Evolutionary conservation across 2,888 invertebrate genomes (phyloP), one percentile per base, ranked within the genome.

Genomic region (Phyto melanocephala): DNA sequence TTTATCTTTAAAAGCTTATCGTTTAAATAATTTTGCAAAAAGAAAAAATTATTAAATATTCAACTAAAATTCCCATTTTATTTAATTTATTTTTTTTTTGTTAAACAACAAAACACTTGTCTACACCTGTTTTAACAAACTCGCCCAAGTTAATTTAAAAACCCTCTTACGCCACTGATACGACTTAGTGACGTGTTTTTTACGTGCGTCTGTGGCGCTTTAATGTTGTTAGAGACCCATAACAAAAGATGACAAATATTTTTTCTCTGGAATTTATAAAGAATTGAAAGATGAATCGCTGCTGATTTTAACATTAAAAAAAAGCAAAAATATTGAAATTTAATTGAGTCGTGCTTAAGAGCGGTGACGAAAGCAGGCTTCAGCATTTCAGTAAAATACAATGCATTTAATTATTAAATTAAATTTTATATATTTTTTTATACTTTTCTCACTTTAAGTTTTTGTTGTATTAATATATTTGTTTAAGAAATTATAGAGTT

Each of bases 221-320:
- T 20, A 22, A 5, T 11, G 6, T 28, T 6, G 28, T 28, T 6
- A 28, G 28, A n/a, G n/a, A n/a, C 28, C 28, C 28, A 13, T 8
- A 17, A 52, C 24, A n/a, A 35, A 20, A 54, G 33, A 40, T 70
- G 70, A 77, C 62, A 70, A 77, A 78, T 62, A 24, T 62, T 24
- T 24, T 47, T 20, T 35, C 17, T 15, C 35, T 71, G 47, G 70
- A 77, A 77, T 70, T 77, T 70, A 45, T 76, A 50, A 24, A 28
- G 65, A 75, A 74, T 15, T 37, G 13, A 47, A 70, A 71, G 20
- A 63, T 71, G 78, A 71, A 54, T 78, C n/a, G 62, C 15, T 40
- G 40, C 28, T 24, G 28, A 6, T 24, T 7, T n/a, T n/a, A n/a
- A n/a, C n/a, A 62, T 42, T 42, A 15, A 4, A 62, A 45, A 42